A percentile compares a stretch with the other conserved stretches of the same genome.
Conservation (phyloP, 2,888 invertebrate genomes). For the Hetaerina titia region DNA sequence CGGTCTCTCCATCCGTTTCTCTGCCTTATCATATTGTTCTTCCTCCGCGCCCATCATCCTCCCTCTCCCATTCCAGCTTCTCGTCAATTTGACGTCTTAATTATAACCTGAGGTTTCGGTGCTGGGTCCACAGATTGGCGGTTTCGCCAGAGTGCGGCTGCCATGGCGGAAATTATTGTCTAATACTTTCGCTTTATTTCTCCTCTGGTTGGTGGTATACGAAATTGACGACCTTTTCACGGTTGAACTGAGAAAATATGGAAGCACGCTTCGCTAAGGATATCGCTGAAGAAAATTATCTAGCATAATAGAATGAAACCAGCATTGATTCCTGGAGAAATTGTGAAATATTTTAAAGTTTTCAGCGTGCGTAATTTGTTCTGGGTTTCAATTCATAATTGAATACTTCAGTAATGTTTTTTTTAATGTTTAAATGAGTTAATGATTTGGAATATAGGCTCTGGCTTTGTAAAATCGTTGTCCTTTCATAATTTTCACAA, state of each 20-base stretch:
- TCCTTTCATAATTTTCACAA: too few relatives aligned
- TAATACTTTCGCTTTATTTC: not conserved
- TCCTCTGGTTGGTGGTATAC: not conserved
- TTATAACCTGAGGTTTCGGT: slow-evolving; percentile 11
- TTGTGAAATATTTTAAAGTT: too few relatives aligned
- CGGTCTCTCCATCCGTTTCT: not conserved
- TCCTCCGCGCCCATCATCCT: not conserved
- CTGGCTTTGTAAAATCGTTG: too few relatives aligned
- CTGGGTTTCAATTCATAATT: not conserved
- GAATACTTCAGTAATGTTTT: too few relatives aligned
- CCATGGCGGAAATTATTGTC: slow-evolving; percentile 5
- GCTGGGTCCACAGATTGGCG: not conserved
- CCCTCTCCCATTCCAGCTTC: not conserved
- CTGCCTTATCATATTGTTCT: not conserved
- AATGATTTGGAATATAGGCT: too few relatives aligned
- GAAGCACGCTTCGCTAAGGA: not conserved
- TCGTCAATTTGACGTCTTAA: slow-evolving; percentile 32
- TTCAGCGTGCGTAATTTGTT: not conserved
- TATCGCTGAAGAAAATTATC: not conserved
- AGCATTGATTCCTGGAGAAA: too few relatives aligned
- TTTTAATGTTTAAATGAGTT: too few relatives aligned
- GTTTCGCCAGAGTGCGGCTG: not conserved
- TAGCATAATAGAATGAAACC: not conserved
- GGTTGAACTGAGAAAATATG: not conserved
- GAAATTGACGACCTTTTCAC: not conserved